Evolutionary conservation across 2,113 vertebrate species (phyloP), one percentile per base, ranked within the genome.

Genomic region (Bujurquina vittata): DNA sequence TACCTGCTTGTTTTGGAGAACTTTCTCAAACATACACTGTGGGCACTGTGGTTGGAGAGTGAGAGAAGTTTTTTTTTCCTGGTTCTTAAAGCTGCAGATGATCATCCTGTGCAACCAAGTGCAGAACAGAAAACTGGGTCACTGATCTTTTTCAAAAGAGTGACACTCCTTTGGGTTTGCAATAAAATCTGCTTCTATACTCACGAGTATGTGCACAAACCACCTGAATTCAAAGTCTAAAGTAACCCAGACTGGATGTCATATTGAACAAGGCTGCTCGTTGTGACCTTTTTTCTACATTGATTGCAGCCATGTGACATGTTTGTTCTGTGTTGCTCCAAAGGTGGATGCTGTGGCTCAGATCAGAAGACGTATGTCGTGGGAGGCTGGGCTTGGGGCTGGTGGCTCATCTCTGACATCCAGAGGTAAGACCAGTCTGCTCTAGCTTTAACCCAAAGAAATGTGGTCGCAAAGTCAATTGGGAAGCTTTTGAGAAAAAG

Each of bases 371-470:
- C 96, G 3, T 99, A 99, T 55, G 96, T 98, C 3, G 97, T 97
- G 3, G 98, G 98, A 54, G 98, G 98, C 94, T 99, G 98, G 98
- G 95, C 97, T 31, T 99, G 98, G 98, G 98, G 97, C 5, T 99
- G 98, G 98, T 99, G 98, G 97, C 97, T 97, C 79, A 95, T 99
- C 79, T 97, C 98, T 7, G 97, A 99, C 94, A 97, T 97, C 60
- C 96, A 99, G 91, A 98, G 97, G 98, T 99, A 94, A 86, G 89
- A 79, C 12, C 31, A 85, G 60, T 81, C 79, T 79, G 58, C 33
- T 77, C 61, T 60, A 55, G 35, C 29, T 58, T 58, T 58, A 65
- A 20, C 55, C 14, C 54, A 69, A 14, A 79, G 7, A 40, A 74
- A 33, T 29, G 57, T 60, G 65, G 58, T 37, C 5, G 46, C 31